Conservation (phyloP, 2,113 vertebrate species). For the Kobus ellipsiprymnus region DNA sequence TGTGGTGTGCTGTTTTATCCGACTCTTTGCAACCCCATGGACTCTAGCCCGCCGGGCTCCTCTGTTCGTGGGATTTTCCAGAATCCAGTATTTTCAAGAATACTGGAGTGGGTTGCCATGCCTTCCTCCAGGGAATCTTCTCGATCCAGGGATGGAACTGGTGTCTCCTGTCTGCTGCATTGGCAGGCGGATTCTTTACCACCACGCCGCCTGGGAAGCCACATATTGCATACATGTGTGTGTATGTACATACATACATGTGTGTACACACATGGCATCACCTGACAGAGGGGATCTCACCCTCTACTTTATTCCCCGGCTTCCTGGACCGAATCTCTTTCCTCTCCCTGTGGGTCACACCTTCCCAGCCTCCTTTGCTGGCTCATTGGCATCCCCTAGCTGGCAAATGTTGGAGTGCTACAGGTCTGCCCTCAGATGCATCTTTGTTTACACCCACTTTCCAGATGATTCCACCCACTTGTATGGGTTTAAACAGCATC, state of each 20-base stretch:
- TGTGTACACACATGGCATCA: background rate
- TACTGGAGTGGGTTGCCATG: background rate
- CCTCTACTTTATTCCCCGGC: background rate
- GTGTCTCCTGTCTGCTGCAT: background rate
- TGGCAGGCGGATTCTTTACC: background rate
- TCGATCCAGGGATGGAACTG: background rate
- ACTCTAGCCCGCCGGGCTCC: background rate
- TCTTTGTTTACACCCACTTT: background rate
- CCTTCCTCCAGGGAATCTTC: background rate
- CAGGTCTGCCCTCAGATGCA: accelerated
- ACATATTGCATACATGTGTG: background rate
- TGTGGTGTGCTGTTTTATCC: background rate
- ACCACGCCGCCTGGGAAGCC: background rate
- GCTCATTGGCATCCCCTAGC: background rate
- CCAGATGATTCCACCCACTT: background rate
- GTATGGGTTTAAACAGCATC: background rate
- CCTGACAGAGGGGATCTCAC: background rate
- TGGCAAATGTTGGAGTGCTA: background rate
- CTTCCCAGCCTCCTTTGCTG: background rate
- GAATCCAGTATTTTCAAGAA: background rate
- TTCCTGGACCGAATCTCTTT: background rate
- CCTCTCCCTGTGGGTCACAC: background rate
- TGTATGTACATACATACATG: accelerated
- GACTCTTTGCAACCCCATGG: accelerated
- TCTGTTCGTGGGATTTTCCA: background rate